Conservation (phyloP, 2,888 invertebrate species). For the Drosophila rubida region DNA sequence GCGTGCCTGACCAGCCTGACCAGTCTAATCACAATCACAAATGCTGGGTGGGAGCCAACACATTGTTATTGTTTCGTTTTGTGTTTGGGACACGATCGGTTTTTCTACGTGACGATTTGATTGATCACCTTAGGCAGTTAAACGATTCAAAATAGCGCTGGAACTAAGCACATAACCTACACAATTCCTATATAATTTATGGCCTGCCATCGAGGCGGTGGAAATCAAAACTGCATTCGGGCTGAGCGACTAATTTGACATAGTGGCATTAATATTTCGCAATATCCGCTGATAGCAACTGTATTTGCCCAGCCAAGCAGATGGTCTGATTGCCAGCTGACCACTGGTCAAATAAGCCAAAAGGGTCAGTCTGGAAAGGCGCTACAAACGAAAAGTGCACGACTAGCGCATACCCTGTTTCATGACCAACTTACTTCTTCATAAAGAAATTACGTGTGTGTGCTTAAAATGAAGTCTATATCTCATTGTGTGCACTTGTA, state of each 20-base stretch:
- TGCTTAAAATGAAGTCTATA: not conserved
- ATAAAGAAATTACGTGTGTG: not conserved
- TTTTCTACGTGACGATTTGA: constrained; percentile 64
- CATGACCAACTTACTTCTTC: not conserved
- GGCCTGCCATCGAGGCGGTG: constrained; percentile 12
- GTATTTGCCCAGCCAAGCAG: constrained; percentile 46
- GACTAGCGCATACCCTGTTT: constrained; percentile 27
- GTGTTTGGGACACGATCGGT: constrained; percentile 14
- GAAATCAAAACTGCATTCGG: constrained; percentile 22
- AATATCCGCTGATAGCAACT: constrained; percentile 32
- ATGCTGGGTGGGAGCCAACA: constrained; percentile 36
- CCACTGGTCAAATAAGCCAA: constrained; percentile 41
- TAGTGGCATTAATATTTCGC: constrained; percentile 43
- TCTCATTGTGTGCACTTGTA: not conserved
- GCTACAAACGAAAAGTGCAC: constrained; percentile 7
- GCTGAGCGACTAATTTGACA: constrained; percentile 38
- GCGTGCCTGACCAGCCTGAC: constrained; percentile 1
- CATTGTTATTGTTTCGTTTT: constrained; percentile 10
- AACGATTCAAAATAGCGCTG: constrained; percentile 28
- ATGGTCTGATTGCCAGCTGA: constrained; percentile 56
- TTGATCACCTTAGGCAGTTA: constrained; percentile 63
- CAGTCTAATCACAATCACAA: constrained; percentile 57
- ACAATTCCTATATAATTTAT: constrained; percentile 41
- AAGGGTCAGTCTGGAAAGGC: too few species aligned
- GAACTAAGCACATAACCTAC: constrained; percentile 5